Base-by-base conservation (phyloP, 2,888 invertebrate species). In the Amblyteles armatorius region DNA sequence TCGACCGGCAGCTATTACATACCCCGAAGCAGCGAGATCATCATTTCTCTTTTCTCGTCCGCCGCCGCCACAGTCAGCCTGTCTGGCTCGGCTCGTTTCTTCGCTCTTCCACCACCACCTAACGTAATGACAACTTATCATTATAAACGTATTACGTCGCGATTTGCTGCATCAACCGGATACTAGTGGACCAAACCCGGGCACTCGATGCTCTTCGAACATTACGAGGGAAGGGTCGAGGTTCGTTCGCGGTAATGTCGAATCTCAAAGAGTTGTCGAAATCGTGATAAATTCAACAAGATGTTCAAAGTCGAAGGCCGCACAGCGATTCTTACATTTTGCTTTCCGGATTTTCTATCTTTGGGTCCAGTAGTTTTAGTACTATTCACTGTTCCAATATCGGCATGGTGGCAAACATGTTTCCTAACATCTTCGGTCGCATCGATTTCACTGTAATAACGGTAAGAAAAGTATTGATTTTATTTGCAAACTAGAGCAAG, bases 71-170 rank as follows among this genome's bases (percentile, higher is more conserved):
- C 72, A 57, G 48, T 69, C 77, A 78, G 85, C 69, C 78, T 77
- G 83, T 84, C 86, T 85, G 86, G 77, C 67, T 67, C 67, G 68
- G 76, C 50, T 69, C 55, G 87, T 78, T 78, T 83, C 79, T 69
- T 65, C 68, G 57, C 72, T 79, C 82, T 67, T 79, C 82, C 29
- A 76, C 77, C 52, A 57, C 40, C 26, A 60, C 68, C 82, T 63
- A 73, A 83, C 80, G 88, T 90, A 91, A 90, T 90, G 92, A 92
- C 91, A 92, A 90, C 89, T 92, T 91, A 90, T 92, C 90, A 92
- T 92, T 92, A 92, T 91, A 92, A 92, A 91, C 92, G 90, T 91
- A 92, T 92, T 91, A 91, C 57, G 60, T 76, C 60, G 44, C 76
- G 60, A 19, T 67, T 68, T 50, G 13, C 48, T 65, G 50, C 69